Percentiles rank a stretch among this genome's conserved stretches.
These are phyloP conservation scores for Leucopsar rothschildi DNA, from an alignment of 2,113 vertebrate genomes.

Conservation along the genomic window DNA sequence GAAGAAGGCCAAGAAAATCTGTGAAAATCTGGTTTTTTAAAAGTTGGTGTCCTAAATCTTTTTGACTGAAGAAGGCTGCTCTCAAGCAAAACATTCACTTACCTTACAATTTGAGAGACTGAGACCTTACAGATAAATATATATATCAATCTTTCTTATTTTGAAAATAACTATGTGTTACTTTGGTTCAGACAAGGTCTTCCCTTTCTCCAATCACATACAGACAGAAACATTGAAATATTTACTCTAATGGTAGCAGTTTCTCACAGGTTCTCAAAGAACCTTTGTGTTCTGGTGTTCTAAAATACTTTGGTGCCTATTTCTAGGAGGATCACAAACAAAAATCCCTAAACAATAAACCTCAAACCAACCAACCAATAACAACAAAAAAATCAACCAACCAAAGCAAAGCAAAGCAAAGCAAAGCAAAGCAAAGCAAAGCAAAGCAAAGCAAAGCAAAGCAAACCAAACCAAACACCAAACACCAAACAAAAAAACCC, in stretches of 20 bases:
- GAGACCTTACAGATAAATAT: fast-evolving
- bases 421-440: neutral
- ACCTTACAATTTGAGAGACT: neutral
- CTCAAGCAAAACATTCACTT: neutral
- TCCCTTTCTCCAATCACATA: neutral
- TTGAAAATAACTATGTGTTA: neutral
- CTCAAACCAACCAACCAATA: too few relatives aligned
- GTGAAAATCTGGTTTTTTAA: neutral
- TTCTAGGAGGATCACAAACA: neutral
- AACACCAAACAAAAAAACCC: neutral
- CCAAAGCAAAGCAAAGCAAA: too few relatives aligned
- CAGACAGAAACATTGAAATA: neutral
- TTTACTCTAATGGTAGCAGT: neutral
- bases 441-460: neutral
- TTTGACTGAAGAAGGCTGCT: neutral
- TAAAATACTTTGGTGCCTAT: neutral
- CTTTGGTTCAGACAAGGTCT: neutral
- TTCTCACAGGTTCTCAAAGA: neutral
- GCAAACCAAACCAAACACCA: neutral
- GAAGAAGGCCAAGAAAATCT: neutral
- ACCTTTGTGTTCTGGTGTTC: neutral
- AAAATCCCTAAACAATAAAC: fast-evolving
- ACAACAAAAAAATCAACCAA: neutral
- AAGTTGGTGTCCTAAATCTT: neutral
- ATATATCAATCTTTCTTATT: neutral